Evolutionary conservation across 2,888 invertebrate species (phyloP).

Genomic region (Monopis laevigella): DNA sequence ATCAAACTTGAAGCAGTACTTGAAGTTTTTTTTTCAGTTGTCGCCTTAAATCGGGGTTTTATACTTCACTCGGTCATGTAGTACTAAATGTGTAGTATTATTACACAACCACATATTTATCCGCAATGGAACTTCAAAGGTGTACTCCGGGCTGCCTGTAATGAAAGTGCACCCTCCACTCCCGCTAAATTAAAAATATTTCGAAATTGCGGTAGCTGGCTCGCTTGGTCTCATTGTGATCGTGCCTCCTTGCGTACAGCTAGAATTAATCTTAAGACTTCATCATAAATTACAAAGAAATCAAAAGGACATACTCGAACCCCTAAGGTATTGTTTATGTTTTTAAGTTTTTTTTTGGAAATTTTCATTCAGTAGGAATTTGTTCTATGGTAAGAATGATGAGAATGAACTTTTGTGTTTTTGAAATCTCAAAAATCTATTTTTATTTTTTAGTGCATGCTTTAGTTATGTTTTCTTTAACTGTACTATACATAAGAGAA

Average conservation of each 20-base stretch:
- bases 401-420: too few species aligned
- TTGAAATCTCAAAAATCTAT: too few species aligned
- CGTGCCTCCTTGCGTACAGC: conserved; percentile 16
- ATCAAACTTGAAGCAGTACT: too few species aligned
- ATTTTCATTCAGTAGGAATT: too few species aligned
- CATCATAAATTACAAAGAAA: conserved; percentile 9
- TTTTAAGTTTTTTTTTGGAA: too few species aligned
- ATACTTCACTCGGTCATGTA: conserved; percentile 7
- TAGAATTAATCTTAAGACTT: conserved; percentile 11
- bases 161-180: conserved; percentile 31
- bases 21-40: too few species aligned
- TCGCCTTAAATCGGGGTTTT: neutral
- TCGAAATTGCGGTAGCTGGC: conserved; percentile 28
- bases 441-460: too few species aligned
- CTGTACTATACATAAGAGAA: too few species aligned
- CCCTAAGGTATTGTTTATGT: too few species aligned
- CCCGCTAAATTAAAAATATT: conserved; percentile 46
- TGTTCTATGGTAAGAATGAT: too few species aligned
- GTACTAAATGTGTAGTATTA: conserved; percentile 4
- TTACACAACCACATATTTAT: conserved; percentile 10
- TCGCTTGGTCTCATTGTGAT: conserved; percentile 25
- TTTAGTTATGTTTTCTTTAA: too few species aligned
- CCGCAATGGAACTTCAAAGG: conserved; percentile 32
- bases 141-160: conserved; percentile 23
- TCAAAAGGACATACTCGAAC: neutral